Percentiles rank a stretch among this genome's conserved stretches.
These are phyloP conservation scores for Carcharodon carcharias DNA, from an alignment of 2,797 vertebrate species.

Conservation along the genomic window DNA sequence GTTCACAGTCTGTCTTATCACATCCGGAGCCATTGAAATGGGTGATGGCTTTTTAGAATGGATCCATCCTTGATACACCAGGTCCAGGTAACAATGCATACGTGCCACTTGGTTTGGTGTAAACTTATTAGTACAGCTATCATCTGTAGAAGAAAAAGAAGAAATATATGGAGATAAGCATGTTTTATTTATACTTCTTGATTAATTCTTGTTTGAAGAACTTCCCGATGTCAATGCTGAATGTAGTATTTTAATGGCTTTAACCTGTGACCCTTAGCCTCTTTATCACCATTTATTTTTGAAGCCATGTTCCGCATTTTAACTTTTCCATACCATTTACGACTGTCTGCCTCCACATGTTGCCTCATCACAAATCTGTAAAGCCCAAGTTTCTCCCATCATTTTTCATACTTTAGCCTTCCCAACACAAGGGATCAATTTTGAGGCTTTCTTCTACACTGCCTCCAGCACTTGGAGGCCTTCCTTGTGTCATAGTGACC, in stretches of 20 bases:
- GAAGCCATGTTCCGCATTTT: not conserved
- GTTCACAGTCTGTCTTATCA: slow-evolving; percentile 64
- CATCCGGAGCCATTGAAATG: slow-evolving; percentile 74
- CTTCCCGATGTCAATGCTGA: not conserved
- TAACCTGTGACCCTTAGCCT: not conserved
- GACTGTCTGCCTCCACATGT: too few relatives aligned
- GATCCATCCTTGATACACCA: slow-evolving; percentile 86
- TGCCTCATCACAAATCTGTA: not conserved
- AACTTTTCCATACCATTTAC: not conserved
- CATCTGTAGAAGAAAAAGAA: slow-evolving; percentile 62
- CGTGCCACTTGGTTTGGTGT: slow-evolving; percentile 92
- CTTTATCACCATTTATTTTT: not conserved
- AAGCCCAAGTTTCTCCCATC: not conserved
- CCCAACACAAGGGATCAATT: not conserved
- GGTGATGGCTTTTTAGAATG: slow-evolving; percentile 64
- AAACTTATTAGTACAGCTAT: slow-evolving; percentile 89
- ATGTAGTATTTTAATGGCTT: not conserved
- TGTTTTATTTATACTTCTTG: not conserved
- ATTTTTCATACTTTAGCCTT: not conserved
- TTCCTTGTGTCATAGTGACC: not conserved
- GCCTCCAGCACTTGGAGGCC: not conserved
- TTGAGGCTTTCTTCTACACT: not conserved
- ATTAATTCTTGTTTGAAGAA: not conserved
- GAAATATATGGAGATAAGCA: not conserved
- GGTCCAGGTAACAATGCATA: slow-evolving; percentile 94